These are phyloP conservation scores for Drosophila tani DNA, from an alignment of 1,140 invertebrate genomes.

Conservation along the genomic window DNA sequence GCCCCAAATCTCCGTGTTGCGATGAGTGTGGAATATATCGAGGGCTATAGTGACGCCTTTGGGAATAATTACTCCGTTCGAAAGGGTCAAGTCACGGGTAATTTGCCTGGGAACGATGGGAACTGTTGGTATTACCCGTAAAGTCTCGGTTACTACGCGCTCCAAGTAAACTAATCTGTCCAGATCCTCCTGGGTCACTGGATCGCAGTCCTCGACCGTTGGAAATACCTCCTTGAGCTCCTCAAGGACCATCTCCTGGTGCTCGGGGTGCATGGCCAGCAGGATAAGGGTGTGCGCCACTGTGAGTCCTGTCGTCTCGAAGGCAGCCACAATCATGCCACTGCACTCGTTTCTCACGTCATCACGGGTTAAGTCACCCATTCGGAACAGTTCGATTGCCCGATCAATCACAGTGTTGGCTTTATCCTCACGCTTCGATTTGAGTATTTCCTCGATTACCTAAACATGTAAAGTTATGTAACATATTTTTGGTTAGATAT, in stretches of 20 bases:
- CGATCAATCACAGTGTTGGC: slow-evolving; percentile 34
- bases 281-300: slow-evolving; percentile 44
- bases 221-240: slow-evolving; percentile 88
- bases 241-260: slow-evolving; percentile 86
- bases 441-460: slow-evolving; percentile 7
- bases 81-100: slow-evolving; percentile 40
- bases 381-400: slow-evolving; percentile 38
- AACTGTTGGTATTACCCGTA: slow-evolving; percentile 84
- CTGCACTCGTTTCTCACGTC: slow-evolving; percentile 56
- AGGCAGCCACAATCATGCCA: slow-evolving; percentile 58
- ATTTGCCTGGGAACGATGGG: slow-evolving; percentile 46
- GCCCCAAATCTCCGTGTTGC: slow-evolving; percentile 58
- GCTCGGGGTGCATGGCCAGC: slow-evolving; percentile 68
- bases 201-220: slow-evolving; percentile 67
- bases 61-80: slow-evolving; percentile 48
- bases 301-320: slow-evolving; percentile 63
- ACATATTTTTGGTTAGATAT: background rate
- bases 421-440: background rate
- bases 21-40: slow-evolving; percentile 59
- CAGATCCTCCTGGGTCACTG: slow-evolving; percentile 86
- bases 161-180: slow-evolving; percentile 88
- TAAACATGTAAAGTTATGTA: background rate
- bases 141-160: slow-evolving; percentile 87
- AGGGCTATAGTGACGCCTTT: slow-evolving; percentile 48
- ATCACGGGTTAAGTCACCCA: slow-evolving; percentile 30